Evolutionary conservation across 2,888 invertebrate species (phyloP), one percentile per base, ranked within the genome.

Genomic region (Erebia palarica): DNA sequence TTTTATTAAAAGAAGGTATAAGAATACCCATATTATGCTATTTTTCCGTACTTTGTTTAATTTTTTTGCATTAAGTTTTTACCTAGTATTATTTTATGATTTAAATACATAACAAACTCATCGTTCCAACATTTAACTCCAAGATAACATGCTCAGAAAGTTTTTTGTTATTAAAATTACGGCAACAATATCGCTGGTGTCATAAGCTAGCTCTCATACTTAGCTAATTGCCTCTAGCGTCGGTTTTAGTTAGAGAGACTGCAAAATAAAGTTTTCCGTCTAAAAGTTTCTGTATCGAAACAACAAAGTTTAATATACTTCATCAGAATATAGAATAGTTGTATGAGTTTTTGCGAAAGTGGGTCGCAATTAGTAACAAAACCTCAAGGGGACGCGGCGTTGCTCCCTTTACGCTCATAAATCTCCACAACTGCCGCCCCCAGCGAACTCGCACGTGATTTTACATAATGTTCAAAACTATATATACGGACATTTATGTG

Each of bases 301-400:
- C 55, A 55, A 55, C 55, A 18, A 55, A 55, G 27, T 65, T 44
- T 44, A 21, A 44, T 65, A 57, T 57, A 65, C 57, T 65, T 44
- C 65, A 65, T 65, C 57, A 55, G 55, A 65, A 65, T 55, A 44
- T 57, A 57, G 57, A 57, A 65, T 65, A 65, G 65, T 65, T 60
- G 55, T 57, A 57, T 57, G 65, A 65, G 65, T 44, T 65, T 55
- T 65, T 65, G 57, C 9, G 55, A 65, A 65, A 65, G 65, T 57
- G 44, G 72, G 72, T 73, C 68, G 73, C 72, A 76, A 75, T 76
- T 76, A 76, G 73, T 69, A 75, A 70, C 69, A 67, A 67, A 73
- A 73, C 68, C 73, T 72, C 70, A 58, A 70, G 75, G 65, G 72
- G 75, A 70, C 70, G 68, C 69, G 57, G 57, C 68, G 73, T 68